Percentiles rank a stretch among this genome's conserved stretches.
phyloP scores from a whole-genome alignment of 1,140 invertebrate genomes.

The Atta cephalotes region DNA sequence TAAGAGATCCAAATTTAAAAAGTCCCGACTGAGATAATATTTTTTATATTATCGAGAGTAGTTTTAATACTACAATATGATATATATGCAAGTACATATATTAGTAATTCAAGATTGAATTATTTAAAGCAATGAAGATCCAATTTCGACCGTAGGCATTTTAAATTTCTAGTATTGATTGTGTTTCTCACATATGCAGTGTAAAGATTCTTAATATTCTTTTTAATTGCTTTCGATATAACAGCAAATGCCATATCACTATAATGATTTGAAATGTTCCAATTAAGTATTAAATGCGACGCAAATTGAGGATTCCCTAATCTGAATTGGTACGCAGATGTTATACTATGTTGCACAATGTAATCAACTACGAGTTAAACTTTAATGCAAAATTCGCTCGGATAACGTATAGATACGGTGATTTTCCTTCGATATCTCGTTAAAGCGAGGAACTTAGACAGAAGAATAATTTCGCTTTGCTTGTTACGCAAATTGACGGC shows the following conservation, averaged over 20 bases:
- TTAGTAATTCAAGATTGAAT: no score
- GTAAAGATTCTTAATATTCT: no score
- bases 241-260: not conserved
- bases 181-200: no score
- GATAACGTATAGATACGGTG: not conserved
- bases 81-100: no score
- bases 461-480: conserved; percentile 46
- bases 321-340: not conserved
- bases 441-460: not conserved
- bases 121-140: no score
- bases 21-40: no score
- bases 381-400: not conserved
- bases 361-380: not conserved
- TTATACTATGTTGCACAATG: not conserved
- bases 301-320: conserved; percentile 18
- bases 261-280: conserved; percentile 6
- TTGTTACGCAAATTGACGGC: conserved; percentile 29
- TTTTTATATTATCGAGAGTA: no score
- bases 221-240: not conserved
- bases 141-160: no score
- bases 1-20: no score
- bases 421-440: conserved; percentile 1
- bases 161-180: no score
- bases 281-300: not conserved
- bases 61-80: no score